Conservation (phyloP, 2,797 vertebrate species). For the Typhlichthys subterraneus region DNA sequence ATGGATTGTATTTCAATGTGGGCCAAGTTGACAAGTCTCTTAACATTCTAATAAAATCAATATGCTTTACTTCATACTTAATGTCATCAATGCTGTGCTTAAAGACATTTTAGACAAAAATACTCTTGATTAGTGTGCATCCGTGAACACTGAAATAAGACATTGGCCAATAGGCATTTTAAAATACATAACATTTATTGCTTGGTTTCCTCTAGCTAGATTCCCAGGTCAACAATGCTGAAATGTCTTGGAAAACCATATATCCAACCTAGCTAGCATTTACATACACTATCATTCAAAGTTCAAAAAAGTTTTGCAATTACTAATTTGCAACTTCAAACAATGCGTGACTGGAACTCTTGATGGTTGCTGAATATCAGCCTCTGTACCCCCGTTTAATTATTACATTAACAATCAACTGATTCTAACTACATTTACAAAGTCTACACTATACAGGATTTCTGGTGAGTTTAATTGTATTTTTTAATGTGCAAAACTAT, state of each 20-base stretch:
- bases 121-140: not conserved
- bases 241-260: conserved; percentile 16
- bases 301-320: no score
- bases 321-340: no score
- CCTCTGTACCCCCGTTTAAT: no score
- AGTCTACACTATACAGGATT: no score
- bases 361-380: no score
- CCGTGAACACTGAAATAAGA: conserved; percentile 7
- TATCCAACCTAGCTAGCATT: conserved; percentile 1
- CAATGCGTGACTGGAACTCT: no score
- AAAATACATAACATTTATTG: conserved; percentile 58
- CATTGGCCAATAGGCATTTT: conserved; percentile 28
- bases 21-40: no score
- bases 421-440: no score
- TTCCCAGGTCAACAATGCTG: conserved; percentile 35
- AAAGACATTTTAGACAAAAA: conserved; percentile 35
- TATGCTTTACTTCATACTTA: conserved; percentile 4
- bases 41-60: not conserved
- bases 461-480: no score
- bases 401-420: no score
- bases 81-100: conserved; percentile 30
- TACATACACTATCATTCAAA: not conserved
- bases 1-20: conserved; percentile 1
- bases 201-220: conserved; percentile 34
- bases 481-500: no score